Evolutionary conservation across 1,140 invertebrate genomes (phyloP), one percentile per base, ranked within the genome.

Genomic region (Halesus radiatus): DNA sequence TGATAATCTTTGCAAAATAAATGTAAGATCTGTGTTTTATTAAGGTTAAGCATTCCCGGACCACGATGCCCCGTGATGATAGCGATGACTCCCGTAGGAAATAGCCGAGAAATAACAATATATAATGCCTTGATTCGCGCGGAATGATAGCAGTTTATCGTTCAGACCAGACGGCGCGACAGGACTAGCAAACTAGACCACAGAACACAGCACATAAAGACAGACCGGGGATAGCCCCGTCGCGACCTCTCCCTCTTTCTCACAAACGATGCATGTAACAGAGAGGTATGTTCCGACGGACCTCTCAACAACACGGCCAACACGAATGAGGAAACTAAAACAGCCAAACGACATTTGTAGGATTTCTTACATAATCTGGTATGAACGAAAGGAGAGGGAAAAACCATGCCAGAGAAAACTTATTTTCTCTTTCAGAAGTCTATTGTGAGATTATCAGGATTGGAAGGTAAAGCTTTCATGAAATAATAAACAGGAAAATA

Each of bases 151-250:
- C 29, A 8, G 66, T 37, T 70, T 29, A 64, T 64, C 66, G 32
- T 2, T 45, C n/a, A 70, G 66, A 70, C 66, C 22, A 70, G 66
- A 70, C 66, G 66, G 66, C 66, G 66, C n/a, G 29, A 50, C n/a
- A 37, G 32, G 37, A n/a, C 32, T n/a, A 23, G 16, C 66, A 45
- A n/a, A 45, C 37, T 45, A 13, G 13, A 45, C 37, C 37, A 45
- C 10, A 45, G 37, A 45, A 13, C 0, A 45, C 10, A 50, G 66
- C 6, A n/a, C n/a, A n/a, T 45, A 20, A 20, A 18, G n/a, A 16
- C 16, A 16, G 32, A 26, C 62, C 3, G 26, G 16, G 26, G 23
- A 56, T 56, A 56, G 54, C 10, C 23, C 15, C 5, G 10, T 45
- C 37, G 3, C 3, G 10, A 45, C 8, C 8, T 45, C 37, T 13